Base-by-base conservation (phyloP, 2,888 invertebrate species). In the Chloromyia formosa region DNA sequence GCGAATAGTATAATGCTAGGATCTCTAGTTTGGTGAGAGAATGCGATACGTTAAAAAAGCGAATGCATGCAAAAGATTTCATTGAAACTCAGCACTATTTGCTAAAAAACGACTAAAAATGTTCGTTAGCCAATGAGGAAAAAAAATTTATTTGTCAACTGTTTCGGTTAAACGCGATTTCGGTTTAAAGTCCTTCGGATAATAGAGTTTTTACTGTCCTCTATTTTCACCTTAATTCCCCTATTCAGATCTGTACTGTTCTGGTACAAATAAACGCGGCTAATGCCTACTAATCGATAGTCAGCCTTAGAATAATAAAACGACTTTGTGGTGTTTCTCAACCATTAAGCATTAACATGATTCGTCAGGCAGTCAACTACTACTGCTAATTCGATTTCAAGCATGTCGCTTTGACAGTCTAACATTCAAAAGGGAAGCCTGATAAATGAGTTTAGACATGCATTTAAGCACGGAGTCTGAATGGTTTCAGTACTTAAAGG, bases 301-400 rank as follows among this genome's bases (percentile, higher is more conserved):
- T 35, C 27, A 4, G 27, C 27, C 10, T 56, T 56, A 10, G 18
- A 18, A 16, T 18, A 56, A 10, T 18, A 20, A 10, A 56, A 20
- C 56, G 56, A 56, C 56, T 56, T 56, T 56, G 56, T 18, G 56
- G 56, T 56, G 56, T 56, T 56, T 56, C 56, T 20, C 22, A 2
- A 20, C 56, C 56, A 22, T 20, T 20, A 56, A 18, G 20, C 56
- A 56, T 20, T 56, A 18, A 18, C 56, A 56, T 56, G 16, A 56
- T 56, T 18, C 56, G 56, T 20, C 16, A 20, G 18, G 56, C 56
- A 56, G 18, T 56, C 56, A 18, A 56, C 16, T 20, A 18, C 18
- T 35, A 10, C 10, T 20, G 2, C 27, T 56, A 56, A 56, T 56
- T 56, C 56, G 20, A 56, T 18, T 56, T 56, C 18, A 56, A 56